phyloP scores from a whole-genome alignment of 1,140 invertebrate genomes.

The Leptonema lineaticorne region DNA sequence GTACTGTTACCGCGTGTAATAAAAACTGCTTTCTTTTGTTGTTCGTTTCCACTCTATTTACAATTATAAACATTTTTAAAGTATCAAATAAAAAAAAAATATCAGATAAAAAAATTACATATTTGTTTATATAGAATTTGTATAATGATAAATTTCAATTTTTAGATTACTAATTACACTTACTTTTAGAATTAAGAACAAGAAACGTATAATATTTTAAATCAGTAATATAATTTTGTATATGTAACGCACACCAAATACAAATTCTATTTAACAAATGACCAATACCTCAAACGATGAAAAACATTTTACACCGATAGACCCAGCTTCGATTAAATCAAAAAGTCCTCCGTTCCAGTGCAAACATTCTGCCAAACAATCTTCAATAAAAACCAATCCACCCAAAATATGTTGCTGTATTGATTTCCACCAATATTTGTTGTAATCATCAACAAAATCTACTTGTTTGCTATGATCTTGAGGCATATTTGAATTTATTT shows the following conservation, averaged over 20 bases:
- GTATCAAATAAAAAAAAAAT: no score
- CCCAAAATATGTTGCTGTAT: constrained; percentile 60
- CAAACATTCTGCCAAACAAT: constrained; percentile 59
- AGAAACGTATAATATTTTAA: no score
- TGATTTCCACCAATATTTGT: constrained; percentile 56
- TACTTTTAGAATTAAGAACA: no score
- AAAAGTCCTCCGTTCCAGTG: constrained; percentile 66
- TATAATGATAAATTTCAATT: no score
- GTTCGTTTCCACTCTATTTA: constrained; percentile 48
- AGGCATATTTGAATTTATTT: background rate
- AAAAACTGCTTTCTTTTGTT: constrained; percentile 61
- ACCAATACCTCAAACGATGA: constrained; percentile 61
- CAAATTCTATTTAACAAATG: no score
- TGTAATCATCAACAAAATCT: constrained; percentile 15
- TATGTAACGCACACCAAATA: no score
- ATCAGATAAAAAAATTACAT: no score
- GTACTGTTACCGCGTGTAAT: constrained; percentile 56
- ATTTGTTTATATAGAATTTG: no score
- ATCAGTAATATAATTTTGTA: no score
- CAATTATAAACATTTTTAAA: no score
- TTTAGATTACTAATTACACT: no score
- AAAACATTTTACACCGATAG: constrained; percentile 59
- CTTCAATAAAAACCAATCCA: constrained; percentile 62
- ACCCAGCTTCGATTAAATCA: constrained; percentile 56
- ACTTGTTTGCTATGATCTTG: background rate